Evolutionary conservation across 2,888 invertebrate genomes (phyloP).

Genomic region (Chrysolina oricalcia): DNA sequence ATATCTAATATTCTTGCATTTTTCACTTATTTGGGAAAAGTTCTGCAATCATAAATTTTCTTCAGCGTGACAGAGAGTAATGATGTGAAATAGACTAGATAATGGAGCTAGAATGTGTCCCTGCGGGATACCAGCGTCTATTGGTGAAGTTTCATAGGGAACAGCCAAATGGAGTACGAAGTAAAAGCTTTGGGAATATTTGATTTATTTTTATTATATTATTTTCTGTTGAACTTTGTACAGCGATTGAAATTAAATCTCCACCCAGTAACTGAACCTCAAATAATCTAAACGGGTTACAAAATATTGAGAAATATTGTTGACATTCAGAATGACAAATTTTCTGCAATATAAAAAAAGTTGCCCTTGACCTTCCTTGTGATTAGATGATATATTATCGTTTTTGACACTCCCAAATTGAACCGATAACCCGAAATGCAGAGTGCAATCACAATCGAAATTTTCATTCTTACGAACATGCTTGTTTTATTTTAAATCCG

Average conservation of each 20-base stretch:
- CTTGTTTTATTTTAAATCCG: no score
- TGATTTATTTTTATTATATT: neutral
- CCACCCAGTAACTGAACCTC: neutral
- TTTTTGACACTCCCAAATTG: neutral
- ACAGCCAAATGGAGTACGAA: no score
- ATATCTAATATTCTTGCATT: no score
- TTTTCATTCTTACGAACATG: neutral
- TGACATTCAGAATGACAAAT: neutral
- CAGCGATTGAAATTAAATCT: no score
- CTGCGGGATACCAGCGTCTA: no score
- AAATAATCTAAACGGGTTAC: neutral
- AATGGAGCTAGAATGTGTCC: no score
- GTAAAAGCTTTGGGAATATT: no score
- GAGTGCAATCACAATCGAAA: neutral
- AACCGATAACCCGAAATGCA: neutral
- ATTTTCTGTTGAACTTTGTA: neutral
- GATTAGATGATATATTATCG: neutral
- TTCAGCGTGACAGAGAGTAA: no score
- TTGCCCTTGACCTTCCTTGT: neutral
- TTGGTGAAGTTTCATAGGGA: no score
- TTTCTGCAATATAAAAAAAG: neutral
- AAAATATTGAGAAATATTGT: constrained; percentile 3
- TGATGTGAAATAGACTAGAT: no score
- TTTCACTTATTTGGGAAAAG: no score
- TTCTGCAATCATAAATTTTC: no score